phyloP scores from a whole-genome alignment of 2,888 invertebrate genomes.

The Crepidodera aurea region DNA sequence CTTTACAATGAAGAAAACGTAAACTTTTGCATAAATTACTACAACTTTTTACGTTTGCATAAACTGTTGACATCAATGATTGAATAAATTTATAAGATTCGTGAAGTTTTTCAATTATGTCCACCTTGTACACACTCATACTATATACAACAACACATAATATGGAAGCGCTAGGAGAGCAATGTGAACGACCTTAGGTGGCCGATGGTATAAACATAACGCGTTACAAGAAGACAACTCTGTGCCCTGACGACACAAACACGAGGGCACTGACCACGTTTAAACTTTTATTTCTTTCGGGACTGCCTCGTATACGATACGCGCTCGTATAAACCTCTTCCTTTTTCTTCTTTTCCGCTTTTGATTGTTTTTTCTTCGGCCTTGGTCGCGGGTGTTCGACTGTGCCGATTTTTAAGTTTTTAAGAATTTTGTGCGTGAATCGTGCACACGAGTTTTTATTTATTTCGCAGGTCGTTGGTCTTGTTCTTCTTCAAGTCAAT shows the following conservation, averaged over 20 bases:
- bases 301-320: slow-evolving; percentile 18
- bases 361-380: slow-evolving; percentile 1
- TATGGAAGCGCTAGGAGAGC: slow-evolving; percentile 43
- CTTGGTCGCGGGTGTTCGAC: neutral
- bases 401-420: neutral
- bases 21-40: no score
- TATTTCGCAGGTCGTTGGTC: slow-evolving; percentile 5
- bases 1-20: no score
- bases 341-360: slow-evolving; percentile 1
- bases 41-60: no score
- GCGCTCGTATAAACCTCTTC: neutral
- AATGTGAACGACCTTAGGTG: slow-evolving; percentile 46
- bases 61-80: no score
- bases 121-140: slow-evolving; percentile 42
- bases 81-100: no score
- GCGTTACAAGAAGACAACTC: slow-evolving; percentile 28
- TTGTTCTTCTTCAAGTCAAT: no score
- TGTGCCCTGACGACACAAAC: slow-evolving; percentile 16
- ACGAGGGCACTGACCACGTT: slow-evolving; percentile 38
- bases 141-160: slow-evolving; percentile 35
- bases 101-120: slow-evolving; percentile 4
- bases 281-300: slow-evolving; percentile 37
- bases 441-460: neutral
- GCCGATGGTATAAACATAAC: slow-evolving; percentile 36
- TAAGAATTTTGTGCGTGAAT: neutral